phyloP scores from a whole-genome alignment of 2,888 invertebrate species.

The Drosophila mimetica region DNA sequence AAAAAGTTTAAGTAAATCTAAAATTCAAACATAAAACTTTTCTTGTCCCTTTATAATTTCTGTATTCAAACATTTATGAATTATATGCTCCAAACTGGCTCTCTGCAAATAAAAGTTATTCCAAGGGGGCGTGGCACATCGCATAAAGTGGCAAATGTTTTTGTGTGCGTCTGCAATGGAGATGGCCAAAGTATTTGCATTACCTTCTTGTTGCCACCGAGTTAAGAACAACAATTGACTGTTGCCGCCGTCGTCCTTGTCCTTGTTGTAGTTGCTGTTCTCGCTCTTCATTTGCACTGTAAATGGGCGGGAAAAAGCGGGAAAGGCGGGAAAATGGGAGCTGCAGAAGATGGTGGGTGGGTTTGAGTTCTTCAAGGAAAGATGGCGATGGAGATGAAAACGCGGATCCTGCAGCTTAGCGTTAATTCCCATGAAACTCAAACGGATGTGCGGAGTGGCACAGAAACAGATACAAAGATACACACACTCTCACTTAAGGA shows the following conservation, averaged over 20 bases:
- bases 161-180: conserved; percentile 15
- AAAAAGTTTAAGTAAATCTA: too few relatives aligned
- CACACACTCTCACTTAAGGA: conserved; percentile 4
- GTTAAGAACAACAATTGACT: conserved; percentile 57
- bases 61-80: neutral
- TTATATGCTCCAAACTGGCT: neutral
- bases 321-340: conserved; percentile 6
- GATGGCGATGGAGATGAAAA: conserved; percentile 10
- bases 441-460: conserved; percentile 42
- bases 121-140: conserved; percentile 31
- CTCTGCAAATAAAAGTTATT: conserved; percentile 4
- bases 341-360: conserved; percentile 4
- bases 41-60: neutral
- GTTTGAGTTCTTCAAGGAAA: too few relatives aligned
- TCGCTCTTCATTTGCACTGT: conserved; percentile 46
- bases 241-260: conserved; percentile 29
- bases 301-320: conserved; percentile 36
- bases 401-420: conserved; percentile 61
- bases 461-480: conserved; percentile 16
- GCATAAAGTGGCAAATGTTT: conserved; percentile 29
- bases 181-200: conserved; percentile 47
- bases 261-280: conserved; percentile 10
- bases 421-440: conserved; percentile 70
- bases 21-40: neutral
- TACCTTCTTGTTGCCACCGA: conserved; percentile 61